These are phyloP conservation scores for Caenorhabditis sp. DNA, from an alignment of 2,888 invertebrate species.

Conservation along the genomic window DNA sequence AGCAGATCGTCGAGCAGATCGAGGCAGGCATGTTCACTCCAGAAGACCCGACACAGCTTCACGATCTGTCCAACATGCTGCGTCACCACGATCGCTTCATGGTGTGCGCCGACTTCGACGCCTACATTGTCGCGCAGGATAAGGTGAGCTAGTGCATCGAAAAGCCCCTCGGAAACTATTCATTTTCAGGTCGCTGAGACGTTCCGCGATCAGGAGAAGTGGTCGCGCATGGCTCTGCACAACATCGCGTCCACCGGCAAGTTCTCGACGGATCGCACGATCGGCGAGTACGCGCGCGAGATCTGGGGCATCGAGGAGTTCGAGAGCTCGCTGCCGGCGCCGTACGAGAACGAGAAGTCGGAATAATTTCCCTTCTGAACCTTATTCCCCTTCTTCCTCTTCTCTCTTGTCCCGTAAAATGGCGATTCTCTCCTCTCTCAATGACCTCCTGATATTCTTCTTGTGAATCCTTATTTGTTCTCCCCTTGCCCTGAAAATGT, in stretches of 20 bases:
- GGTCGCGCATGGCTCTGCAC: constrained; percentile 95
- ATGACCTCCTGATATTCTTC: not conserved
- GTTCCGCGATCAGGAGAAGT: constrained; percentile 85
- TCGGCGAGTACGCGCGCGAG: constrained; percentile 95
- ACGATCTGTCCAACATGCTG: constrained; percentile 92
- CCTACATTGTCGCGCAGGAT: constrained; percentile 95
- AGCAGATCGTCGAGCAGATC: constrained; percentile 95
- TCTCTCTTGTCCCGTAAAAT: too few relatives aligned
- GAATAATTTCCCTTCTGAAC: constrained; percentile 54
- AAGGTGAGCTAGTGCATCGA: constrained; percentile 88
- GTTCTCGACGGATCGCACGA: constrained; percentile 96
- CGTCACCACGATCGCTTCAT: constrained; percentile 95
- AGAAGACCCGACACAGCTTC: constrained; percentile 88
- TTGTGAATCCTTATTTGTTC: constrained; percentile 33
- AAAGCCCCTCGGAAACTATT: too few relatives aligned
- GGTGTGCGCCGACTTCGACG: constrained; percentile 95
- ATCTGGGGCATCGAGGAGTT: constrained; percentile 92
- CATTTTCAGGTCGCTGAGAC: constrained; percentile 72
- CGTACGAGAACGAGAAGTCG: constrained; percentile 75
- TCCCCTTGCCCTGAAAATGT: constrained; percentile 22
- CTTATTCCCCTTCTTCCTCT: not conserved
- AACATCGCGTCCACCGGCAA: constrained; percentile 98
- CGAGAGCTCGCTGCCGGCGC: constrained; percentile 87
- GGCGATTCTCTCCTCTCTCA: constrained; percentile 33
- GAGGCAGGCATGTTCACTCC: constrained; percentile 96